Conservation (phyloP, 2,888 invertebrate species). For the Silvanus unidentatus region DNA sequence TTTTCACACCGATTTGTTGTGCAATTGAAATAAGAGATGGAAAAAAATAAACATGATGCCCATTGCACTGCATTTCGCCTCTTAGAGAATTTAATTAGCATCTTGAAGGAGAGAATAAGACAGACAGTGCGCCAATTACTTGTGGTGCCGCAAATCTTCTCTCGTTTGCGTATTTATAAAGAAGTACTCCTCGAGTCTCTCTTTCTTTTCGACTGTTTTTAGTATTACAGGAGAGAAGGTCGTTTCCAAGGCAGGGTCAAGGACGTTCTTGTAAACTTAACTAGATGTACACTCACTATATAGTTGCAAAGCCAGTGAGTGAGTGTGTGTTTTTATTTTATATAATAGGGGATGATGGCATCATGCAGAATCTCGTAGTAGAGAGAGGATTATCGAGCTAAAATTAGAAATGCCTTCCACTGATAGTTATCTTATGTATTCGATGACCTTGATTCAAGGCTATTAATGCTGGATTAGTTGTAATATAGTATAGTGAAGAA, state of each 20-base stretch:
- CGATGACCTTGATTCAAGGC: constrained; percentile 1
- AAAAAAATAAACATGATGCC: no score
- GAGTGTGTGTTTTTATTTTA: no score
- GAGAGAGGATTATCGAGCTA: background rate
- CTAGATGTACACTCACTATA: no score
- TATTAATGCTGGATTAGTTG: background rate
- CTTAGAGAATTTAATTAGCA: constrained; percentile 1
- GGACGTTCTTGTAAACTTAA: constrained; percentile 1
- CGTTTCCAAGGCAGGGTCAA: constrained; percentile 3
- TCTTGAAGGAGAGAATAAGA: background rate
- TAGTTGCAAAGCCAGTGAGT: no score
- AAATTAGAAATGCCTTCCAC: constrained; percentile 1
- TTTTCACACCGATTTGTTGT: no score
- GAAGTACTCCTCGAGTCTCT: no score
- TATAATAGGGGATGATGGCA: background rate
- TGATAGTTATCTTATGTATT: background rate
- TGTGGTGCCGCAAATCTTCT: constrained; percentile 2
- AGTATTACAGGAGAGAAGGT: background rate
- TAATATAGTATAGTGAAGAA: no score
- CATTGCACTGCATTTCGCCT: no score
- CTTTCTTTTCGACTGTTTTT: background rate
- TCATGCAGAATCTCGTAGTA: no score
- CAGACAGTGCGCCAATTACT: constrained; percentile 4
- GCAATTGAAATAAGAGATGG: no score
- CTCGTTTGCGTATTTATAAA: background rate